A percentile compares a stretch with the other conserved stretches of the same genome.
phyloP scores from a whole-genome alignment of 2,113 vertebrate species.

The Anoura caudifer region DNA sequence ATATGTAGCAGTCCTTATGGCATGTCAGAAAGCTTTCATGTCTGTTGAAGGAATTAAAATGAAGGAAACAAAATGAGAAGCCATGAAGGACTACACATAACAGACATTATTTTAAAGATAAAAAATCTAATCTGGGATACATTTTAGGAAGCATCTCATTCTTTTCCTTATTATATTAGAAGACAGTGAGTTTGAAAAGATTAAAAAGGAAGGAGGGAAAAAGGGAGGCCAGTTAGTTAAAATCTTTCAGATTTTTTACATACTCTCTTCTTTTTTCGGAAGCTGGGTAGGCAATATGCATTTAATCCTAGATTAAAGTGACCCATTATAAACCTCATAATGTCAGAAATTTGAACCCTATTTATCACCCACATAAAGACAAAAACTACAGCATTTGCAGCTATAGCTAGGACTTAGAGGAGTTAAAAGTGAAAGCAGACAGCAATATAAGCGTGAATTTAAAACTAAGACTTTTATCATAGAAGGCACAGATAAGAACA shows the following conservation, averaged over 20 bases:
- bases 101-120: background rate
- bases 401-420: background rate
- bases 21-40: background rate
- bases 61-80: background rate
- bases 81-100: background rate
- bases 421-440: background rate
- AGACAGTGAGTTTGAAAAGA: background rate
- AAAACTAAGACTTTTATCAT: background rate
- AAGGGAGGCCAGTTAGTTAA: background rate
- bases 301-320: background rate
- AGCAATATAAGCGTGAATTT: background rate
- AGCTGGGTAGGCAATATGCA: background rate
- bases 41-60: background rate
- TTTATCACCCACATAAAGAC: background rate
- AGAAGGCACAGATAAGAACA: background rate
- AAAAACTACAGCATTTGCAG: rapidly evolving
- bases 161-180: background rate
- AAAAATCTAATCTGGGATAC: background rate
- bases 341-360: background rate
- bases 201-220: background rate
- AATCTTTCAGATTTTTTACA: background rate
- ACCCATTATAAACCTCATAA: background rate
- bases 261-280: background rate
- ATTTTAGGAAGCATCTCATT: background rate
- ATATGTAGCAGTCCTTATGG: background rate